Percentiles rank a stretch among this genome's conserved stretches.
phyloP scores from a whole-genome alignment of 92 coral and sea anemone genomes.

The Montipora capitata region DNA sequence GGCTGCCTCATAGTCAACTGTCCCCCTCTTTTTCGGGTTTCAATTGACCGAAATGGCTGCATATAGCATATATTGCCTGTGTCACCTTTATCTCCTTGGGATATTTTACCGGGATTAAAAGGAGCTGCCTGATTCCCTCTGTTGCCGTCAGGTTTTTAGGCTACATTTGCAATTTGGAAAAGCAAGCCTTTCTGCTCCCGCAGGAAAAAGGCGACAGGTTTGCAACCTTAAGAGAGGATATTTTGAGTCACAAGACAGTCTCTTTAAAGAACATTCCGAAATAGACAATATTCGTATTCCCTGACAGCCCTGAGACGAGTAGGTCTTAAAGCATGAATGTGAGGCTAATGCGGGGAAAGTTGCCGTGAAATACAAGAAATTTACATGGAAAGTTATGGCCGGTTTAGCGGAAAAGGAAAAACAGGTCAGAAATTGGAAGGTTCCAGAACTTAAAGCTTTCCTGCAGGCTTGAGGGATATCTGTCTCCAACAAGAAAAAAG shows the following conservation, averaged over 20 bases:
- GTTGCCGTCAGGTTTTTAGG: slow-evolving; percentile 23
- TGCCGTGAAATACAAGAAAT: too few relatives aligned
- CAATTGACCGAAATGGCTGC: neutral
- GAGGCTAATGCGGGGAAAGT: too few relatives aligned
- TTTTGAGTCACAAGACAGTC: neutral
- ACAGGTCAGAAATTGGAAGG: too few relatives aligned
- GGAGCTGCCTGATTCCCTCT: neutral
- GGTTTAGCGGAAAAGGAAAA: too few relatives aligned
- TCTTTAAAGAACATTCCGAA: neutral
- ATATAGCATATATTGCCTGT: slow-evolving; percentile 36
- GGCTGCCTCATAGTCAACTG: neutral
- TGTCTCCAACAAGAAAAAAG: too few relatives aligned
- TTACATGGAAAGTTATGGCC: too few relatives aligned
- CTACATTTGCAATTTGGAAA: slow-evolving; percentile 35
- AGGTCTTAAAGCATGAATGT: too few relatives aligned
- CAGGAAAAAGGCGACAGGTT: slow-evolving; percentile 8
- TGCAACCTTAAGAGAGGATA: neutral
- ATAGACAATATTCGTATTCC: too few relatives aligned
- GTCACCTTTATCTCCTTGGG: slow-evolving; percentile 21
- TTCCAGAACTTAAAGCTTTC: too few relatives aligned
- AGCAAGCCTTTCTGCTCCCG: slow-evolving; percentile 44
- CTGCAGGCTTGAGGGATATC: too few relatives aligned
- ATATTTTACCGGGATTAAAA: neutral
- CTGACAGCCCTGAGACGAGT: too few relatives aligned
- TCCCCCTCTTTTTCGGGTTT: neutral